Conservation (phyloP, 2,888 invertebrate genomes). For the Cheilosia variabilis region DNA sequence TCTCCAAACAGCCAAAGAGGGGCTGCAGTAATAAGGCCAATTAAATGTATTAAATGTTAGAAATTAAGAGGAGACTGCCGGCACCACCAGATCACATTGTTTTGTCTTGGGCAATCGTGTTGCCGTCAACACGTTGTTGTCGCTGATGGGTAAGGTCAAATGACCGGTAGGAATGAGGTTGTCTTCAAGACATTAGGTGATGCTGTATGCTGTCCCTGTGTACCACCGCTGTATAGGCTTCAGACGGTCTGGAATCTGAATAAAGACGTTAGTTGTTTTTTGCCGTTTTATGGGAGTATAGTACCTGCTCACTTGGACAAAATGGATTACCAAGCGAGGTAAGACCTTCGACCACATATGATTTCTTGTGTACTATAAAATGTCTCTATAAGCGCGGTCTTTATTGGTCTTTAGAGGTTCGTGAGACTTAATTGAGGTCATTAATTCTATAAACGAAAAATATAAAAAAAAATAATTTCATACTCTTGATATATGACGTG, state of each 20-base stretch:
- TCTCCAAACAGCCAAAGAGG: constrained; percentile 4
- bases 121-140: constrained; percentile 6
- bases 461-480: background rate
- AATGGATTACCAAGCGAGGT: background rate
- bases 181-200: constrained; percentile 17
- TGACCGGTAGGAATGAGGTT: constrained; percentile 47
- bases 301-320: constrained; percentile 21
- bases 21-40: constrained; percentile 63
- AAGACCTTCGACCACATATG: constrained; percentile 56
- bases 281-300: constrained; percentile 38
- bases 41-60: constrained; percentile 66
- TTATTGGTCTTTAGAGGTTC: constrained; percentile 11
- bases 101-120: constrained; percentile 49
- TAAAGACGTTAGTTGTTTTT: background rate
- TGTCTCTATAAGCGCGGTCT: constrained; percentile 43
- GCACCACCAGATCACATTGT: constrained; percentile 26
- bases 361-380: constrained; percentile 56
- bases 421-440: constrained; percentile 43
- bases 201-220: constrained; percentile 54
- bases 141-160: constrained; percentile 49
- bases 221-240: constrained; percentile 15
- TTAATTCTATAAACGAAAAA: constrained; percentile 16
- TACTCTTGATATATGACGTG: too few species aligned
- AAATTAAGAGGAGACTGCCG: constrained; percentile 60
- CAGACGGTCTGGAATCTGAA: background rate